These are phyloP conservation scores for Alces alces DNA, from an alignment of 2,113 vertebrate genomes.

Conservation along the genomic window DNA sequence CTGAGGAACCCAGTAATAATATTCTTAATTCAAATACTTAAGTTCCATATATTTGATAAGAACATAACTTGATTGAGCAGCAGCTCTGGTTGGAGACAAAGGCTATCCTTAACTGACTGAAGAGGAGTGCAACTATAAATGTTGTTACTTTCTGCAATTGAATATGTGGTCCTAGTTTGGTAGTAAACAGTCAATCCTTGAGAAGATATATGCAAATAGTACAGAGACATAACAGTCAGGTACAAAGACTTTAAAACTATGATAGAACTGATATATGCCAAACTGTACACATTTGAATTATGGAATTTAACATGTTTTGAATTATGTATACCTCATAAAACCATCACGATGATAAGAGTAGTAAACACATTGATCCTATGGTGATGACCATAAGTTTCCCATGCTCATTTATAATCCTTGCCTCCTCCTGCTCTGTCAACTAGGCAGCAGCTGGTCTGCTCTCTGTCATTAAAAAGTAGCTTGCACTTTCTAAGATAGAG, in stretches of 20 bases:
- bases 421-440: fast-evolving
- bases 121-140: background rate
- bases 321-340: background rate
- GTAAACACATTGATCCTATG: background rate
- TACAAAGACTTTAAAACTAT: background rate
- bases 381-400: background rate
- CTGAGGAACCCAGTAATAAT: background rate
- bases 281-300: background rate
- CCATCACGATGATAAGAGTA: background rate
- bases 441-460: background rate
- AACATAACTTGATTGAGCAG: background rate
- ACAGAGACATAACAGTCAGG: background rate
- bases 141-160: background rate
- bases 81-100: background rate
- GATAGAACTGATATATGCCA: background rate
- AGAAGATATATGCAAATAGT: background rate
- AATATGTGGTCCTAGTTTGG: background rate
- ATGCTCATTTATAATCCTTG: background rate
- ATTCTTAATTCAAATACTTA: background rate
- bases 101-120: background rate
- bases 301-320: background rate
- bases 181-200: background rate
- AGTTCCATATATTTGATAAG: background rate
- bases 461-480: background rate
- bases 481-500: background rate